Evolutionary conservation across 2,797 vertebrate genomes (phyloP), one percentile per base, ranked within the genome.

Genomic region (Emys orbicularis): DNA sequence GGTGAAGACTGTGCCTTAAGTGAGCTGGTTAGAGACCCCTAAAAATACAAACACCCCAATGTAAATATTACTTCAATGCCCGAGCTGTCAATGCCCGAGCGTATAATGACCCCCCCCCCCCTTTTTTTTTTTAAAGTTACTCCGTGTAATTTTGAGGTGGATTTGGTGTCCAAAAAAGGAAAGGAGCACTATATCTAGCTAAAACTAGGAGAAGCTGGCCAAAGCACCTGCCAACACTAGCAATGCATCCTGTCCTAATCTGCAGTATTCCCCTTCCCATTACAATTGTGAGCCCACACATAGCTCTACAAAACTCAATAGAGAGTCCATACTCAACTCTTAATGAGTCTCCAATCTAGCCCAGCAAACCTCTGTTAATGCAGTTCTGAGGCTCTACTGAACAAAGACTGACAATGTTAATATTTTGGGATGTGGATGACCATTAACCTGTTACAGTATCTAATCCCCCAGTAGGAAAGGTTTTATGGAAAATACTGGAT

Each of bases 21-120:
- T 0, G 97, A 94, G 79, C 89, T 95, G 10, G 97, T n/a, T 5
- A 97, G 82, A 68, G 97, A 81, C 1, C 95, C 97, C 98, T 98
- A 3, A 90, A 97, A 96, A 87, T 1, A 41, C 6, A 50, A 29
- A 96, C 29, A 90, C 87, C 68, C 92, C 86, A 76, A 92, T 37
- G 61, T 93, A 79, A 96, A 77, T 27, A 90, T 72, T 59, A 59
- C 94, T 72, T 81, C 56, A 1, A 29, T 15, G 41, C 25, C 12
- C 4, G 3, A 68, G 34, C 4, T 41, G 41, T 81, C 56, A 1
- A 29, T 15, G 41, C 25, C 12, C 2, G 3, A 68, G 34, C 4
- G 5, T 37, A 77, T 12, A 15, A 77, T 49, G 44, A 47, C 8
- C 2, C 44, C 44, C 8, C 44, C 44, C 6, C 6, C 44, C 7